A percentile compares a stretch with the other conserved stretches of the same genome.
These are phyloP conservation scores for Stegastes partitus DNA, from an alignment of 2,113 vertebrate species.

Conservation along the genomic window DNA sequence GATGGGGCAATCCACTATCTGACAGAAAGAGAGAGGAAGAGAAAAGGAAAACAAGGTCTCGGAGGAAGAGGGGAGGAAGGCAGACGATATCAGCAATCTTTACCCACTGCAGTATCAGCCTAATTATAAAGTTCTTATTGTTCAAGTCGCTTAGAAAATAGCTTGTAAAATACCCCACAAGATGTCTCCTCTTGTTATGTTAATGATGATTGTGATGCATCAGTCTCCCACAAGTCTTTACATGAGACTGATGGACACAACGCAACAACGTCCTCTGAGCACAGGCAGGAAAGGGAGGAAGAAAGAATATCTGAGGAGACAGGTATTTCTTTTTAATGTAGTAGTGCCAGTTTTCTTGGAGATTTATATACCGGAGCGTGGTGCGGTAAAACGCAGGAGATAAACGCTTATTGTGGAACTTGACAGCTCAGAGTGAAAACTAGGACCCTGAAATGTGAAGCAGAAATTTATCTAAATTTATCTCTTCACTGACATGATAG, in stretches of 20 bases:
- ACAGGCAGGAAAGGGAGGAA: background rate
- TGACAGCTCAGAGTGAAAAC: conserved; percentile 27
- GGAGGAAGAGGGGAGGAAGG: conserved; percentile 38
- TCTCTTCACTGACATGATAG: conserved; percentile 17
- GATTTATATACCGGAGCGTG: conserved; percentile 7
- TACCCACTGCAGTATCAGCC: conserved; percentile 47
- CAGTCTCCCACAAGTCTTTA: conserved; percentile 38
- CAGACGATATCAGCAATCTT: conserved; percentile 67
- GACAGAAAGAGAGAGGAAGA: conserved; percentile 45
- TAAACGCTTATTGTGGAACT: conserved; percentile 14
- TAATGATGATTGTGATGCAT: conserved; percentile 10
- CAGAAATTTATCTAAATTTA: conserved; percentile 19
- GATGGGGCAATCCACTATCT: conserved; percentile 66
- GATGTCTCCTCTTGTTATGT: conserved; percentile 34
- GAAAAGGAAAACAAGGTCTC: conserved; percentile 49
- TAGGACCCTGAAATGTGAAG: conserved; percentile 14
- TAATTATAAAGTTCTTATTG: conserved; percentile 52
- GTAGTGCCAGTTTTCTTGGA: background rate
- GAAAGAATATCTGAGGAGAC: conserved; percentile 8
- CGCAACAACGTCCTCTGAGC: conserved; percentile 13
- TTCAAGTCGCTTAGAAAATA: conserved; percentile 27
- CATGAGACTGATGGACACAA: conserved; percentile 29
- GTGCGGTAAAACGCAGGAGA: background rate
- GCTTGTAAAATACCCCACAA: conserved; percentile 25
- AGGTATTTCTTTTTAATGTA: conserved; percentile 9